Evolutionary conservation across 2,888 invertebrate species (phyloP).

Genomic region (Macrophya annulata): DNA sequence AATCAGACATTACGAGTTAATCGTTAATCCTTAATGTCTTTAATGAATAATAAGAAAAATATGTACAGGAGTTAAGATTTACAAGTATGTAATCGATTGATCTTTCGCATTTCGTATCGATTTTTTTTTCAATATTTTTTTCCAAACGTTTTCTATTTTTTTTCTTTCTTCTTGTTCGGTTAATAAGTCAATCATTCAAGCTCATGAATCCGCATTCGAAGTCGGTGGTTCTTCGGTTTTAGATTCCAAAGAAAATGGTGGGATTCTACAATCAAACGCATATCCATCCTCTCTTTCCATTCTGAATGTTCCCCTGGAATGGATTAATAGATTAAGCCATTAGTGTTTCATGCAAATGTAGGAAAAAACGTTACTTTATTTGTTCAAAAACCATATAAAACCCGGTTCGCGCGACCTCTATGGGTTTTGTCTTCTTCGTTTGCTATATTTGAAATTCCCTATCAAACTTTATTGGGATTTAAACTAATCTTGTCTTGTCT

Average conservation of each 20-base stretch:
- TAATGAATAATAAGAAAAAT: slow-evolving; percentile 10
- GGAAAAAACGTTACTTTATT: background rate
- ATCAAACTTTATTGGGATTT: background rate
- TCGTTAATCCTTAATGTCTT: background rate
- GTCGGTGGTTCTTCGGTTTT: slow-evolving; percentile 87
- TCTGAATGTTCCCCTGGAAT: slow-evolving; percentile 94
- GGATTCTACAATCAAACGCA: slow-evolving; percentile 98
- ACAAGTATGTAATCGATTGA: slow-evolving; percentile 8
- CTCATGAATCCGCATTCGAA: slow-evolving; percentile 70
- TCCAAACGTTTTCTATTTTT: slow-evolving; percentile 33
- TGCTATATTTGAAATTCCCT: background rate
- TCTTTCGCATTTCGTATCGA: background rate
- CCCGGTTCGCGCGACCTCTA: background rate
- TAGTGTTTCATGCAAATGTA: background rate
- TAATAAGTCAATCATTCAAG: background rate
- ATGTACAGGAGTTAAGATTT: slow-evolving; percentile 40
- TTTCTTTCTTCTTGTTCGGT: background rate
- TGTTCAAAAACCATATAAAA: too few species aligned
- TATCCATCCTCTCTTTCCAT: slow-evolving; percentile 99
- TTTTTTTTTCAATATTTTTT: background rate
- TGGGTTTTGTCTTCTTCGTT: background rate
- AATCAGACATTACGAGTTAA: background rate
- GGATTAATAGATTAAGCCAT: slow-evolving; percentile 21
- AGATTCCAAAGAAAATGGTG: slow-evolving; percentile 97
- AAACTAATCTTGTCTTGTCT: slow-evolving; percentile 3